Percentiles rank a stretch among this genome's conserved stretches.
Conservation (phyloP, 1,140 invertebrate species). For the Lepidurus apus region DNA sequence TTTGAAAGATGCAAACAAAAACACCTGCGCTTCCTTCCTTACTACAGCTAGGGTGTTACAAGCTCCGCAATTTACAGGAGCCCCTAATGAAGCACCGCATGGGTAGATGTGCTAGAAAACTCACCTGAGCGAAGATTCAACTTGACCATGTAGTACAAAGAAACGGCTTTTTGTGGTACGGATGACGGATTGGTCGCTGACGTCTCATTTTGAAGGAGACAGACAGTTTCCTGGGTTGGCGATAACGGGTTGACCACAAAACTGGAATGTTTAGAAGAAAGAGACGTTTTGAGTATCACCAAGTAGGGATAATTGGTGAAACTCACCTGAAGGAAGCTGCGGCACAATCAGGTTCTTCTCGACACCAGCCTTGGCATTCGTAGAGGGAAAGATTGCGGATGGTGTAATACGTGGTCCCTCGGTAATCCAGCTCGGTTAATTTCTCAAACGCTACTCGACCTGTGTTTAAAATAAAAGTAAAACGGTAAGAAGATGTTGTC, state of each 20-base stretch:
- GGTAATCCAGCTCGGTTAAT: slow-evolving; percentile 82
- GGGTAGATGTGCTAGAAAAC: background rate
- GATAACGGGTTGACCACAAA: slow-evolving; percentile 86
- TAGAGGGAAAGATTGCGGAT: slow-evolving; percentile 85
- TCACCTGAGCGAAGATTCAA: slow-evolving; percentile 74
- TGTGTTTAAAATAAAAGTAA: slow-evolving; percentile 36
- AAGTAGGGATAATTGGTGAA: background rate
- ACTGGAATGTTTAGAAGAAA: slow-evolving; percentile 47
- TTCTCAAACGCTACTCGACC: slow-evolving; percentile 81
- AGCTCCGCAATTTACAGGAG: background rate
- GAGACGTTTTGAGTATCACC: background rate
- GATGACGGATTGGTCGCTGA: slow-evolving; percentile 78
- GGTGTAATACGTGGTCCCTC: slow-evolving; percentile 84
- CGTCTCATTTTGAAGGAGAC: slow-evolving; percentile 87
- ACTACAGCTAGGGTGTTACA: no score
- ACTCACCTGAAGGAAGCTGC: slow-evolving; percentile 73
- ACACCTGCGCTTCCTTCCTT: no score
- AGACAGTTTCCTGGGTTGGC: slow-evolving; percentile 84
- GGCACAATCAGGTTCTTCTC: slow-evolving; percentile 83
- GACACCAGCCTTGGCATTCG: slow-evolving; percentile 91
- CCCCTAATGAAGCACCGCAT: background rate
- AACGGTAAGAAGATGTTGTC: slow-evolving; percentile 37
- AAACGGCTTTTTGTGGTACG: slow-evolving; percentile 65
- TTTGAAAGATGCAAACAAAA: no score
- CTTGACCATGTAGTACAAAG: slow-evolving; percentile 94